Evolutionary conservation across 2,797 vertebrate species (phyloP).

Genomic region (Catamblyrhynchus diadema): DNA sequence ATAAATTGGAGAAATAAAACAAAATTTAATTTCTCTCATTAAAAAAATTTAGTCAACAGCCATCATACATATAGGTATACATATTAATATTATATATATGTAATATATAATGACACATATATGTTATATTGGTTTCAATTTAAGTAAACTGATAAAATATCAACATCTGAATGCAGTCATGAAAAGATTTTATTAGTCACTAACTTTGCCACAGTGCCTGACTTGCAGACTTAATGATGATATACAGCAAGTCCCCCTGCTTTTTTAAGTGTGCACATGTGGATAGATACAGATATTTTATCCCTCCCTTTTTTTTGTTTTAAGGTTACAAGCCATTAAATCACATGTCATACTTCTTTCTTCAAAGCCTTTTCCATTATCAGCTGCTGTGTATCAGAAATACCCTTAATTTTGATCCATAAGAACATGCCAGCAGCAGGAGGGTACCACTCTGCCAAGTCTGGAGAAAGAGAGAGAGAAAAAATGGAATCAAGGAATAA

Average conservation of each 20-base stretch:
- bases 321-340: background rate
- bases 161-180: background rate
- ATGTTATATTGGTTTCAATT: background rate
- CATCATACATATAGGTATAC: background rate
- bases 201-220: background rate
- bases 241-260: background rate
- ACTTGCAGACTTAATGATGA: background rate
- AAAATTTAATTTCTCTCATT: background rate
- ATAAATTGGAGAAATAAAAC: background rate
- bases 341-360: slow-evolving; percentile 82
- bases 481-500: background rate
- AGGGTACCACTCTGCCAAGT: slow-evolving; percentile 88
- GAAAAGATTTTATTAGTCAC: background rate
- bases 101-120: background rate
- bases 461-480: slow-evolving; percentile 54
- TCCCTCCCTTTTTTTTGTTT: background rate
- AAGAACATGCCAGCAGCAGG: slow-evolving; percentile 94
- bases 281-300: background rate
- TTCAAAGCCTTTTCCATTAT: slow-evolving; percentile 90
- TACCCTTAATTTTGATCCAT: slow-evolving; percentile 90
- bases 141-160: background rate
- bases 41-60: background rate
- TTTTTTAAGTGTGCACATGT: background rate
- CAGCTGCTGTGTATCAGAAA: slow-evolving; percentile 84
- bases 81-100: background rate